Evolutionary conservation across 2,113 vertebrate species (phyloP), one percentile per base, ranked within the genome.

Genomic region (Sphaerodactylus townsendi): DNA sequence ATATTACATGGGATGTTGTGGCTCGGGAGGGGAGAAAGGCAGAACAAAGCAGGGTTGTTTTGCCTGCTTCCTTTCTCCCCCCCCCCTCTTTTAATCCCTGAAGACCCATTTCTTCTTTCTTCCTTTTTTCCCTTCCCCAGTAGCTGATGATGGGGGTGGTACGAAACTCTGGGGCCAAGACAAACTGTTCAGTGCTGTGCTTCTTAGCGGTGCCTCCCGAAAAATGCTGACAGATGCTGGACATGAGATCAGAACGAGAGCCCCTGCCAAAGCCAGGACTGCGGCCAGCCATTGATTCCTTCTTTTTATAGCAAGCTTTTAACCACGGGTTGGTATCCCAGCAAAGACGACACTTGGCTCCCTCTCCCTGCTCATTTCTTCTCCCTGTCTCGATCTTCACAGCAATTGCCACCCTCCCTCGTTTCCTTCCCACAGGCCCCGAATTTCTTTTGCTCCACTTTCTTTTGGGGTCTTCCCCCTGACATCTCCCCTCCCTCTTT

Each of bases 221-320:
- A 93, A 95, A 95, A 89, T 91, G 95, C 88, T 96, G 95, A 96
- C 93, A 95, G 94, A 95, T 93, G 92, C 93, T 95, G 94, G 86
- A 95, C 92, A 88, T 80, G 87, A 90, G 86, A 91, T 92, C n/a
- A 81, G 94, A 90, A 92, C 44, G 56, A 89, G 53, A 86, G 87
- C 77, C 56, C 50, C 92, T 95, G 95, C 94, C 95, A 95, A 79
- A 44, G 0, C 41, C 59, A 82, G 90, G 93, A 88, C 25, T 9
- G 0, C 73, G 72, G 94, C 94, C 95, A 96, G 59, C 86, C 79
- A 94, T 93, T 94, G 93, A 94, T 92, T 88, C 77, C 30, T 78
- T 53, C 72, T 85, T 81, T 85, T 90, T 80, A 87, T n/a, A 82
- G 50, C 46, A 80, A 91, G 93, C 91, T 90, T 79, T 87, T 84